Evolutionary conservation across 1,140 invertebrate genomes (phyloP).

Genomic region (Goniozus legneri): DNA sequence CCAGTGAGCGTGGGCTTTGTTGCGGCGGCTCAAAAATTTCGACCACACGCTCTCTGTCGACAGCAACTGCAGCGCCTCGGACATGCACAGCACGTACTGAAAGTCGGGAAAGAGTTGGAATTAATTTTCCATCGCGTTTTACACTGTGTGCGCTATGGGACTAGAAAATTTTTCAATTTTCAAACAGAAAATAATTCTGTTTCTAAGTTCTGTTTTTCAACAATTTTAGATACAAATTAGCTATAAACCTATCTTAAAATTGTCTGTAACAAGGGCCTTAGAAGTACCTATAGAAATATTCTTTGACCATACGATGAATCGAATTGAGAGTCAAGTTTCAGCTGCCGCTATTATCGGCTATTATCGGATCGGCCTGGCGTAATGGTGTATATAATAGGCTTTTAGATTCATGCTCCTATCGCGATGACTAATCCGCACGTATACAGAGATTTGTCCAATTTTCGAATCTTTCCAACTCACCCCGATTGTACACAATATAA

Average conservation of each 20-base stretch:
- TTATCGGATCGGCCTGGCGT: no score
- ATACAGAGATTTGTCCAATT: background rate
- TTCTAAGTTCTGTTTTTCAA: no score
- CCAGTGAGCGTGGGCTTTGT: constrained; percentile 39
- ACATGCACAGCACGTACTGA: constrained; percentile 45
- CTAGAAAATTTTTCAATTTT: background rate
- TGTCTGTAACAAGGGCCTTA: no score
- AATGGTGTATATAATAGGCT: background rate
- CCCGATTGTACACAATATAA: constrained; percentile 34
- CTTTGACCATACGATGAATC: no score
- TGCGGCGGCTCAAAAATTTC: constrained; percentile 20
- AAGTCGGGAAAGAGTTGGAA: constrained; percentile 4
- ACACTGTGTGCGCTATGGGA: background rate
- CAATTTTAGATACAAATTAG: no score
- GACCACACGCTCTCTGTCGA: constrained; percentile 31
- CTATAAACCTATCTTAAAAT: no score
- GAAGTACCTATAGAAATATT: no score
- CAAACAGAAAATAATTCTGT: background rate
- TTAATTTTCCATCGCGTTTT: background rate
- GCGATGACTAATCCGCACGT: background rate
- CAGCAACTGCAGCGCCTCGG: constrained; percentile 34
- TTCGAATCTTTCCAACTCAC: constrained; percentile 29
- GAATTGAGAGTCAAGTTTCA: no score
- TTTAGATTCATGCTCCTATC: background rate
- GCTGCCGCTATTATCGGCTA: no score